Evolutionary conservation across 1,140 invertebrate species (phyloP), one percentile per base, ranked within the genome.

Genomic region (Lepidotrigona ventralis): DNA sequence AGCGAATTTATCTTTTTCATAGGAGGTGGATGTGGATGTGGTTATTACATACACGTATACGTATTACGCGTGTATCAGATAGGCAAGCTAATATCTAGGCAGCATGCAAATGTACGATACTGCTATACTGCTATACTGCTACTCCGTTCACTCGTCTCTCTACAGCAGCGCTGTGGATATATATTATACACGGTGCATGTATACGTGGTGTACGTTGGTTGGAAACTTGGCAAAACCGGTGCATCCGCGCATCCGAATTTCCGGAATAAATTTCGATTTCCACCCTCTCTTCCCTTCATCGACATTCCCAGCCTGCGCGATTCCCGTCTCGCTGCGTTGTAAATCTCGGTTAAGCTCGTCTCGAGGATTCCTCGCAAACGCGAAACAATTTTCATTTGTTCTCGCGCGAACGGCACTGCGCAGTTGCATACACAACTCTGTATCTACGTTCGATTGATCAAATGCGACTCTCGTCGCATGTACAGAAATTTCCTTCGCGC

Each of bases 221-320:
- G 39, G 77, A 26, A 79, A 79, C 29, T 79, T 79, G 68, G 78
- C 78, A 79, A 71, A 72, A 79, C 29, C 68, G 60, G 54, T 71
- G 39, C 54, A 72, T 71, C 33, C 33, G 51, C 63, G 76, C 60
- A n/a, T n/a, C n/a, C n/a, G 63, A 33, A 68, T 68, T 71, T 79
- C 68, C 68, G 68, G 78, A 79, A 79, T 54, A 78, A 78, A 78
- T 77, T 64, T 51, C 76, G 51, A n/a, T 66, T 33, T 33, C 33
- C 33, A 21, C 63, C 33, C 46, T 77, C 26, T 63, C 21, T 19
- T 29, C 15, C 76, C 51, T 68, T 78, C 53, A 79, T 78, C 68
- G 54, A 71, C 68, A n/a, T 5, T 21, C 11, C 19, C 26, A 4
- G 19, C 9, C 21, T 39, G 21, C 4, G 19, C 33, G n/a, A 17